phyloP scores from a whole-genome alignment of 2,113 vertebrate genomes.

The Colinus virginianus region DNA sequence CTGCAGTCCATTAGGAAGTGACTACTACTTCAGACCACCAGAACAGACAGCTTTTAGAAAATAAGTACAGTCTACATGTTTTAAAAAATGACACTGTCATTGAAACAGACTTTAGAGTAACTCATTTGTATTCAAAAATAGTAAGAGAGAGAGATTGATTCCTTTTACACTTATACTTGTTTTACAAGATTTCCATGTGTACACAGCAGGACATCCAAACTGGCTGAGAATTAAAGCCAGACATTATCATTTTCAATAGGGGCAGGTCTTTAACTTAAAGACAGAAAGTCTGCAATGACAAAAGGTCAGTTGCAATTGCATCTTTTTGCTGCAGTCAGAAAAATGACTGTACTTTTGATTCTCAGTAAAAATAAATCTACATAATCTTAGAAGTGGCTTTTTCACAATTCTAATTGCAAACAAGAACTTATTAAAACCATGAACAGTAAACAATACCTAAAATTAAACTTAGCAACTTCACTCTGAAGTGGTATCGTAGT shows the following conservation, averaged over 20 bases:
- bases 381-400: neutral
- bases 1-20: neutral
- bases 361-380: neutral
- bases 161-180: neutral
- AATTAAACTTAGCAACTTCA: neutral
- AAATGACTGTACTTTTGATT: neutral
- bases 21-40: neutral
- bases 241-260: neutral
- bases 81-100: neutral
- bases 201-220: neutral
- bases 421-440: neutral
- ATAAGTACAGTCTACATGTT: neutral
- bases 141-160: neutral
- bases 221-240: neutral
- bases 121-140: neutral
- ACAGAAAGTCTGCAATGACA: neutral
- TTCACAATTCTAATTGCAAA: neutral
- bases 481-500: neutral
- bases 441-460: neutral
- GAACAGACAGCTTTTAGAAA: neutral
- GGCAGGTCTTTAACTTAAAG: neutral
- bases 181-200: neutral
- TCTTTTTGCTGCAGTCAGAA: neutral
- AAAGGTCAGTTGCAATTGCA: neutral
- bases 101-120: neutral